Base-by-base conservation (phyloP, 35 echinoderm and acorn worm genomes). In the Chiridota heheva region DNA sequence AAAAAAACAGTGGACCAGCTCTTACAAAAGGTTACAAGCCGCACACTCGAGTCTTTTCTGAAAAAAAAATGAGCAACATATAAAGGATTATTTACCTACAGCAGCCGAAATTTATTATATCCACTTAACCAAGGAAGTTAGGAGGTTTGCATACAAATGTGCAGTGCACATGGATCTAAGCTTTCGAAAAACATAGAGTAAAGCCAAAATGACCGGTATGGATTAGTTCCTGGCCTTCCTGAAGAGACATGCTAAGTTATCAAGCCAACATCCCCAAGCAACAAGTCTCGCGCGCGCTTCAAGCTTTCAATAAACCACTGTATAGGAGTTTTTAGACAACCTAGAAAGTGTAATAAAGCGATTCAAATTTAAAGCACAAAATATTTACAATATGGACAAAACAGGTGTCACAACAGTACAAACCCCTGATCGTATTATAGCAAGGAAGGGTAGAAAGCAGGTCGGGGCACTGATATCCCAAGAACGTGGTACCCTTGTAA, bases 361-460 rank as follows among this genome's bases (percentile, higher is more conserved):
- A 29, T 39, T 57, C 36, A 6, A 44, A 6, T 77, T 77, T 46
- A 27, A 5, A 10, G 27, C 73, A 77, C 26, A 42, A 55, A 53
- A 58, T 36, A 77, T n/a, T 74, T 75, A 46, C 15, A 75, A 75
- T 28, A 8, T 46, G 25, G 73, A 77, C 35, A 5, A 75, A 41
- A 75, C 71, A 27, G 71, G 68, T 40, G 35, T 72, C 20, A 75
- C 71, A 44, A 75, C 71, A 27, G 71, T 75, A 45, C 71, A 75
- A 41, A 75, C 45, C 24, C 71, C 71, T 48, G 40, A 29, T 16
- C 45, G 32, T 13, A 46, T 75, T 47, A 45, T 75, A 45, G 45
- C 71, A 5, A 51, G 17, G 8, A 42, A 47, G 45, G 45, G 45
- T 44, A 26, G 30, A 72, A 75, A 75, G 45, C 71, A 75, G 27